phyloP scores from a whole-genome alignment of 2,888 invertebrate genomes.

The Brachypalpus laphriformis region DNA sequence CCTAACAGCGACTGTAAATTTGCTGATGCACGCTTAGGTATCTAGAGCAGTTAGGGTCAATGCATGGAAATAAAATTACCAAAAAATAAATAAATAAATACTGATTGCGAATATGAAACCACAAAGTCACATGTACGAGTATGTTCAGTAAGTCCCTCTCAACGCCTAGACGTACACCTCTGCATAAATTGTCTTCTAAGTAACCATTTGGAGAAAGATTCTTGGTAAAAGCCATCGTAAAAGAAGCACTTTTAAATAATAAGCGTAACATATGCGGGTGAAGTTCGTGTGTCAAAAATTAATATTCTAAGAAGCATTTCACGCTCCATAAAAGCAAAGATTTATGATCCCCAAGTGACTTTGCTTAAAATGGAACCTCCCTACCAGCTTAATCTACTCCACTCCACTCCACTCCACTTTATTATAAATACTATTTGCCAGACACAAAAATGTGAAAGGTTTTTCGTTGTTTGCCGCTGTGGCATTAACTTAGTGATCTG shows the following conservation, averaged over 20 bases:
- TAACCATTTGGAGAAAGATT: not conserved
- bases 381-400: not conserved
- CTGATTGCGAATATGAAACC: not conserved
- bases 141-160: not conserved
- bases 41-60: not conserved
- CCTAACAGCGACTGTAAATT: too few species aligned
- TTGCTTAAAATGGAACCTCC: constrained; percentile 11
- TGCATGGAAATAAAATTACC: not conserved
- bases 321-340: constrained; percentile 31
- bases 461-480: constrained; percentile 32
- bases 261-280: not conserved
- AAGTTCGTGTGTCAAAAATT: constrained; percentile 18
- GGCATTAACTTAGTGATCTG: constrained; percentile 52
- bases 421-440: constrained; percentile 25
- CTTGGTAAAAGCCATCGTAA: not conserved
- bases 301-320: constrained; percentile 40
- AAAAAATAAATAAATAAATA: too few species aligned
- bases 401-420: not conserved
- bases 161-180: not conserved
- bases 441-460: constrained; percentile 55
- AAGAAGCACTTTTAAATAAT: not conserved
- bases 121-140: not conserved
- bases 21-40: too few species aligned
- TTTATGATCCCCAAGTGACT: constrained; percentile 16
- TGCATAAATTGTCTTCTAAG: not conserved